A percentile compares a stretch with the other conserved stretches of the same genome.
phyloP scores from a whole-genome alignment of 2,113 vertebrate genomes.

The Cyprinodon brontotheroides region DNA sequence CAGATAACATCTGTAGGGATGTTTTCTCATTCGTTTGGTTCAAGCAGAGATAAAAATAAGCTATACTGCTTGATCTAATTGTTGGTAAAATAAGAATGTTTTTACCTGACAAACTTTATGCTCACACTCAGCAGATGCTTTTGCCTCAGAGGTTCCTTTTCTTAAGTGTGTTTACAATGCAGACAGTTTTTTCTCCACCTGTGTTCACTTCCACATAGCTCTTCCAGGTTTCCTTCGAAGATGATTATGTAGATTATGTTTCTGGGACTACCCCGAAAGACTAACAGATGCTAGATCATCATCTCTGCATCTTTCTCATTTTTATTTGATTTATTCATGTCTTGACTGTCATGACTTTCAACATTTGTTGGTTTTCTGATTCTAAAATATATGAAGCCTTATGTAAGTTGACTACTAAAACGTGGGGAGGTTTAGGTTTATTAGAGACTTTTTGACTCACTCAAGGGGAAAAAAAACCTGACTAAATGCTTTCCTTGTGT shows the following conservation, averaged over 20 bases:
- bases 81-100: neutral
- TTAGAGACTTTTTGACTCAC: neutral
- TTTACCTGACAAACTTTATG: neutral
- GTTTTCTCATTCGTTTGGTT: neutral
- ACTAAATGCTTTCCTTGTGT: neutral
- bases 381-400: neutral
- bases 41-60: too few species aligned
- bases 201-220: too few species aligned
- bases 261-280: too few species aligned
- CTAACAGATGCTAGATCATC: too few species aligned
- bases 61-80: neutral
- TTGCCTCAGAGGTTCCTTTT: neutral
- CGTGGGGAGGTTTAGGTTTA: too few species aligned
- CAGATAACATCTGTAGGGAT: too few species aligned
- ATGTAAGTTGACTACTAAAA: neutral
- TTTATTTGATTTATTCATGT: neutral
- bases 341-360: neutral
- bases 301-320: too few species aligned
- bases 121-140: neutral
- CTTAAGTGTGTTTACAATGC: too few species aligned
- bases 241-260: too few species aligned
- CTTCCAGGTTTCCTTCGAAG: too few species aligned
- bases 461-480: neutral
- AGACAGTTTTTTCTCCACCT: too few species aligned
- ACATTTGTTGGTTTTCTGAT: neutral